Percentiles rank a stretch among this genome's conserved stretches.
Conservation (phyloP, 2,888 invertebrate species). For the Ennomos quercinarius region DNA sequence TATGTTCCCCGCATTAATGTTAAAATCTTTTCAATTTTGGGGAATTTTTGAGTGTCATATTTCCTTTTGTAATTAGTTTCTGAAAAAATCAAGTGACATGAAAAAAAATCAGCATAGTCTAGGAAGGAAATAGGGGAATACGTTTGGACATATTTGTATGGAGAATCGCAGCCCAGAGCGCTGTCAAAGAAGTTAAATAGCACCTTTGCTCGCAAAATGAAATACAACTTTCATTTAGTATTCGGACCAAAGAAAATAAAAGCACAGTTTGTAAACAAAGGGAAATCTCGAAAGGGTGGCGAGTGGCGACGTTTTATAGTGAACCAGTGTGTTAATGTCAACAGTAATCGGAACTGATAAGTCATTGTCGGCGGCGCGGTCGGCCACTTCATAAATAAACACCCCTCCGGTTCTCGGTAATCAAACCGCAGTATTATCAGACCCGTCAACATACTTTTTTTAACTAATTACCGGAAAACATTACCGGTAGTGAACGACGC, state of each 20-base stretch:
- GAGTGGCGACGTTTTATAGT: constrained; percentile 44
- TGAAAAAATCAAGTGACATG: too few relatives aligned
- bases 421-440: constrained; percentile 55
- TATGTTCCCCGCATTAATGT: too few relatives aligned
- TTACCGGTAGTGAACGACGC: constrained; percentile 42
- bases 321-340: constrained; percentile 52
- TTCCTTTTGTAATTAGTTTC: too few relatives aligned
- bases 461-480: constrained; percentile 50
- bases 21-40: too few relatives aligned
- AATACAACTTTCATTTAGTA: constrained; percentile 6
- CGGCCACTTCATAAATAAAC: constrained; percentile 58
- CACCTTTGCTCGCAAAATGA: constrained; percentile 6
- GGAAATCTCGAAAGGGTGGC: constrained; percentile 33
- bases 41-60: too few relatives aligned
- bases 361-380: constrained; percentile 49
- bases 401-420: constrained; percentile 57
- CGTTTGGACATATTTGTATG: too few relatives aligned
- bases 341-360: constrained; percentile 66
- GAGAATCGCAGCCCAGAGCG: too few relatives aligned
- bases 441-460: constrained; percentile 44
- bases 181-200: constrained; percentile 11
- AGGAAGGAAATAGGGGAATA: too few relatives aligned
- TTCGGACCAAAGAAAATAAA: constrained; percentile 32
- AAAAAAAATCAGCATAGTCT: too few relatives aligned
- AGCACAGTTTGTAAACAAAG: constrained; percentile 41